A percentile compares a stretch with the other conserved stretches of the same genome.
These are phyloP conservation scores for Gobius niger DNA, from an alignment of 2,113 vertebrate genomes.

Conservation along the genomic window DNA sequence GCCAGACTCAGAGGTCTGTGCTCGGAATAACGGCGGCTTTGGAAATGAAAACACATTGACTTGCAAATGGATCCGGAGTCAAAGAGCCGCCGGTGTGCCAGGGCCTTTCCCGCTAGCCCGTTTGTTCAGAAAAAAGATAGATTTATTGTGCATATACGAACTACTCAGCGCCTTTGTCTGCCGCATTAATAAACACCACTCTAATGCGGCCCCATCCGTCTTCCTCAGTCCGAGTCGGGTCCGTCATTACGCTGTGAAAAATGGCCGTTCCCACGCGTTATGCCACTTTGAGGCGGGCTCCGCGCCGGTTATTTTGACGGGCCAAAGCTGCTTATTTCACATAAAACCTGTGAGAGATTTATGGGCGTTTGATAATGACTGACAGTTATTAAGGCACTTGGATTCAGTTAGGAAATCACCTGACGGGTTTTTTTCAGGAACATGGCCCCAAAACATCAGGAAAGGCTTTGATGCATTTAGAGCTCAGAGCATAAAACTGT, in stretches of 20 bases:
- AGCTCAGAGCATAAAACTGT: too few relatives aligned
- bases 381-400: slow-evolving; percentile 9
- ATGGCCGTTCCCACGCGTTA: slow-evolving; percentile 33
- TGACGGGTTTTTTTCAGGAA: background rate
- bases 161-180: slow-evolving; percentile 48
- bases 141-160: slow-evolving; percentile 23
- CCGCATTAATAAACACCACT: slow-evolving; percentile 55
- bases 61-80: background rate
- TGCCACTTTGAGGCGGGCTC: slow-evolving; percentile 31
- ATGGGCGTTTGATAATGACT: background rate
- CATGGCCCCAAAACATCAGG: background rate
- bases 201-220: slow-evolving; percentile 58
- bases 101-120: slow-evolving; percentile 1
- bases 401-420: background rate
- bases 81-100: background rate
- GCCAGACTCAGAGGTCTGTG: background rate
- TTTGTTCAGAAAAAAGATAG: background rate
- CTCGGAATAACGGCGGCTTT: background rate
- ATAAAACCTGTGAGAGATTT: background rate
- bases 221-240: slow-evolving; percentile 22
- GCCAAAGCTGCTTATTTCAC: background rate
- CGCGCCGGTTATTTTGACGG: slow-evolving; percentile 22
- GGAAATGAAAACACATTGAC: slow-evolving; percentile 9
- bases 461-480: too few relatives aligned
- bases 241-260: slow-evolving; percentile 17